A percentile compares a stretch with the other conserved stretches of the same genome.
Evolutionary conservation across 53 echinoderm and acorn worm genomes (phyloP).

Genomic region (Echinarachnius parma): DNA sequence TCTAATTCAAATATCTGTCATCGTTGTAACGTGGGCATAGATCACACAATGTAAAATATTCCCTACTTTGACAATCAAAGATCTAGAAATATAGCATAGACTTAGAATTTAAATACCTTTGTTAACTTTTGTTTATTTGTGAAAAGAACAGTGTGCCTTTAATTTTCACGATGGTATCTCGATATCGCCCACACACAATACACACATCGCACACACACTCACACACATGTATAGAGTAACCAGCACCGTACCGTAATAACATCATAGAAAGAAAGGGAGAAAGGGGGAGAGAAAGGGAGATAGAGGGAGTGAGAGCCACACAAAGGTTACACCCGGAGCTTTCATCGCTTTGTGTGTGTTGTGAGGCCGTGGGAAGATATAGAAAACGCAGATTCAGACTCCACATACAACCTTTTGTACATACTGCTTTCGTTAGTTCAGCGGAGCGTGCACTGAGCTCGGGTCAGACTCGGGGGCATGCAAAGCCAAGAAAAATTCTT

Average conservation of each 20-base stretch:
- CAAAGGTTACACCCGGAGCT: slow-evolving; percentile 33
- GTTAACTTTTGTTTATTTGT: no score
- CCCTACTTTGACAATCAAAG: no score
- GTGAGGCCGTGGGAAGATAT: slow-evolving; percentile 40
- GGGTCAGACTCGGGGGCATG: slow-evolving; percentile 16
- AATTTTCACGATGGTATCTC: no score
- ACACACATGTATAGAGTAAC: neutral
- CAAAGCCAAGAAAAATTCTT: neutral
- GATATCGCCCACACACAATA: no score
- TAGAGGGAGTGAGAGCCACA: no score
- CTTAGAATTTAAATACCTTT: no score
- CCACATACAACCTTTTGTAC: slow-evolving; percentile 37
- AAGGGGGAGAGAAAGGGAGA: neutral
- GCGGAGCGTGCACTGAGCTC: slow-evolving; percentile 29
- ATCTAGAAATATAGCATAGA: no score
- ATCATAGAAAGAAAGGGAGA: neutral
- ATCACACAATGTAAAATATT: no score
- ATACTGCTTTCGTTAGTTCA: slow-evolving; percentile 43
- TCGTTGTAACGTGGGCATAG: no score
- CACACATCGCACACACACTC: slow-evolving; percentile 14
- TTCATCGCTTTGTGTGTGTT: slow-evolving; percentile 42
- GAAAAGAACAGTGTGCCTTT: no score
- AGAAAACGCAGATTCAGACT: neutral
- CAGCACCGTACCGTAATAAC: neutral
- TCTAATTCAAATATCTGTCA: no score